Evolutionary conservation across 2,888 invertebrate species (phyloP), one percentile per base, ranked within the genome.

Genomic region (Molorchus minor): DNA sequence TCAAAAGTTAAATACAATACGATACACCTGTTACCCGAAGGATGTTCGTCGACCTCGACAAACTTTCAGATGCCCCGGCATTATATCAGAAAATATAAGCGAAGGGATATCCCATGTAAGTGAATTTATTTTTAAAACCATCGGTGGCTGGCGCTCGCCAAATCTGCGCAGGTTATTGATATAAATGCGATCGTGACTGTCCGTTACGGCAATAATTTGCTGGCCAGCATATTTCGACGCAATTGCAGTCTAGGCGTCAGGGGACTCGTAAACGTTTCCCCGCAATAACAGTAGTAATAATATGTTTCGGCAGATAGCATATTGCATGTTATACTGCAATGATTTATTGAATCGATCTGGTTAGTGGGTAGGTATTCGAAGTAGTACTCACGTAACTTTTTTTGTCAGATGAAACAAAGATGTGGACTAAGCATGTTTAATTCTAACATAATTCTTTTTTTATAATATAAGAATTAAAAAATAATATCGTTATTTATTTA

Each of bases 101-200:
- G 36, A 20, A 35, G 15, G 36, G 15, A 47, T 36, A 51, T 47
- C 51, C 51, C 20, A 35, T 59, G 49, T 51, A 58, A 61, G 53
- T 44, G 56, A 64, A 61, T 66, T 61, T 62, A 63, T 64, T 55
- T 55, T 21, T 25, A 38, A 56, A 52, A 49, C 52, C 58, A 56
- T 59, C 53, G 52, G 55, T 59, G 21, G 58, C 33, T 61, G 58
- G 53, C 43, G 49, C 56, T 64, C 58, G 47, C 36, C 53, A 53
- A 70, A 64, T 65, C 65, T 67, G 68, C 55, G 57, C 66, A 56
- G 62, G 62, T 68, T 69, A 71, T 69, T 69, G 69, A 69, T 71
- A 71, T 62, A 71, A 71, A 68, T 68, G 65, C 64, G 63, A 57
- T 62, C 61, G 56, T 64, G 66, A 61, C 63, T 54, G 65, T 58